Base-by-base conservation (phyloP, 2,797 vertebrate genomes). In the Danionella dracula region DNA sequence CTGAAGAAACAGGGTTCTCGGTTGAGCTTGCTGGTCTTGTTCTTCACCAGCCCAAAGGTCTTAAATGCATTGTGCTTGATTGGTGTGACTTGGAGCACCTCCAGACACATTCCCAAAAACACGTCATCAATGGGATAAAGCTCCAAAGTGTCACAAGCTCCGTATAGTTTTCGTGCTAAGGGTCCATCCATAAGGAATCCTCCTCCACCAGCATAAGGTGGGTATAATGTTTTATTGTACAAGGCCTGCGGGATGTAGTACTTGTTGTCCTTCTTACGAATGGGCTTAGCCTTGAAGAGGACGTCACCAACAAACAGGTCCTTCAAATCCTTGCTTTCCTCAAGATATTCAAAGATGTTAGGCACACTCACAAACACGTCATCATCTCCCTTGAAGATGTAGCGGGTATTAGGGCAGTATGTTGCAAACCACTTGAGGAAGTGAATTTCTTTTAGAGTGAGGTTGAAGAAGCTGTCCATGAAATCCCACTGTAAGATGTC, bases 401-500 rank as follows among this genome's bases (percentile, higher is more conserved):
- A 96, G 12, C 0, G 88, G 4, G 94, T 81, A 0, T 45, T 20
- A 17, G 89, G 82, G 6, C 97, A 99, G 86, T 95, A 98, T 4
- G 84, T 92, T 78, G 88, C 78, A n/a, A 97, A 90, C 97, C 97
- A 99, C 80, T 95, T 97, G 41, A 99, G 89, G 82, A 99, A 99
- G 81, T 97, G 92, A 8, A 90, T 93, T 76, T 99, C 97, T 76
- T 99, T 99, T 12, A 99, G 92, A 0, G 97, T 99, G 64, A 99
- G 90, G 83, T 99, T 99, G 87, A 98, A 99, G 82, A 99, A 99
- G 59, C 86, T 94, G 72, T 99, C 97, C 37, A 93, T 79, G 70
- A 99, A 99, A 82, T 95, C 91, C 97, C 97, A 99, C 76, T 99
- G 95, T 51, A 99, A 84, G 63, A 99, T 94, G 72, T 99, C 97